Conservation (phyloP, 2,113 vertebrate genomes). For the Gnathonemus longibarbis region DNA sequence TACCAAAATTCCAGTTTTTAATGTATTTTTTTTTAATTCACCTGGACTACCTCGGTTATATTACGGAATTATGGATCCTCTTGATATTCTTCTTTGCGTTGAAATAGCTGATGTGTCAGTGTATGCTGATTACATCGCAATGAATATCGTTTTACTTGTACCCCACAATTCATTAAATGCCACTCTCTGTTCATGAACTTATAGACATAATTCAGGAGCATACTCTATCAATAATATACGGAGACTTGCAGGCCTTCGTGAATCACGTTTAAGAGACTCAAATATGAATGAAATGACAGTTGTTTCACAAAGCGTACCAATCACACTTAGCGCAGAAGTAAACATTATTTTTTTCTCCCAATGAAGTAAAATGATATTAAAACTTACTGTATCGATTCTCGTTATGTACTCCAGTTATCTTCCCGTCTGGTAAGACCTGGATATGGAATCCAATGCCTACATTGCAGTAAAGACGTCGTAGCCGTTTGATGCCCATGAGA, state of each 20-base stretch:
- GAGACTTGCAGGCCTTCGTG: background rate
- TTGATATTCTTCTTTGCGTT: background rate
- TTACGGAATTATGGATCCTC: background rate
- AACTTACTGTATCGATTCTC: constrained; percentile 87
- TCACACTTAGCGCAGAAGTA: background rate
- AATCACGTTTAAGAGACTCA: background rate
- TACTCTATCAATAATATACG: background rate
- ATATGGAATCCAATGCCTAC: constrained; percentile 95
- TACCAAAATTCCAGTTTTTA: background rate
- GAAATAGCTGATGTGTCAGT: background rate
- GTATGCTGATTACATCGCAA: background rate
- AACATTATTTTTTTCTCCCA: background rate
- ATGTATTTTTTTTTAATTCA: background rate
- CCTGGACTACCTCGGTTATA: background rate
- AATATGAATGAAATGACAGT: background rate
- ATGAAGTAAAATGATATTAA: constrained; percentile 6
- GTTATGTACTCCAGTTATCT: constrained; percentile 80
- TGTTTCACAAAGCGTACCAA: background rate
- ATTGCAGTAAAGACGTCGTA: constrained; percentile 89
- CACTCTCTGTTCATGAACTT: background rate
- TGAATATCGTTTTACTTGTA: background rate
- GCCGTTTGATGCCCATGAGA: constrained; percentile 83
- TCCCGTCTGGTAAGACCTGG: constrained; percentile 81
- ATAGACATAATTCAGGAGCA: background rate
- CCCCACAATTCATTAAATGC: background rate